Percentiles rank a stretch among this genome's conserved stretches.
Evolutionary conservation across 2,888 invertebrate species (phyloP).

Genomic region (Tortricodes alternella): DNA sequence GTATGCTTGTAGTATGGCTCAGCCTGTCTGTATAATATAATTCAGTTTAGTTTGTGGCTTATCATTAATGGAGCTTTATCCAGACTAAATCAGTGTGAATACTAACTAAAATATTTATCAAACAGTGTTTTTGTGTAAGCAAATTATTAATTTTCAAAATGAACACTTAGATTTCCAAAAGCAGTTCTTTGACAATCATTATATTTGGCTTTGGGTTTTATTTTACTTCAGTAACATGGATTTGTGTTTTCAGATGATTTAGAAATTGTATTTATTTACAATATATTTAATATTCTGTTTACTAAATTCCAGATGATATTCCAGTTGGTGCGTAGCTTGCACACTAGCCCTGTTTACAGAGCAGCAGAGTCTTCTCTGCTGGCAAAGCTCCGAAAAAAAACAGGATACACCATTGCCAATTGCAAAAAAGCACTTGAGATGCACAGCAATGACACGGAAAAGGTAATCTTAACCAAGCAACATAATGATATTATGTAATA

Average conservation of each 20-base stretch:
- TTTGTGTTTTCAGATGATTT: too few species aligned
- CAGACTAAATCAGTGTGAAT: neutral
- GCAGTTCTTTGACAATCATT: neutral
- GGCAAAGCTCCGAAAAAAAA: conserved; percentile 94
- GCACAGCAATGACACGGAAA: conserved; percentile 92
- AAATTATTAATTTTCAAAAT: neutral
- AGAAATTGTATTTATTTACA: neutral
- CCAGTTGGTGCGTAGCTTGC: conserved; percentile 82
- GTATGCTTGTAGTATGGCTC: neutral
- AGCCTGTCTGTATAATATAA: too few species aligned
- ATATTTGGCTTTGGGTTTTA: neutral
- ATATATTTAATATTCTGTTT: conserved; percentile 8
- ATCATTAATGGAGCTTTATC: too few species aligned
- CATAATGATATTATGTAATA: neutral
- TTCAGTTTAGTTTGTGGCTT: too few species aligned
- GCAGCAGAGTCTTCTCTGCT: conserved; percentile 88
- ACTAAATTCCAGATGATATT: conserved; percentile 82
- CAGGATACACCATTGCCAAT: conserved; percentile 97
- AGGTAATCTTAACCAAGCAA: conserved; percentile 83
- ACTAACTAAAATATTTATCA: too few species aligned
- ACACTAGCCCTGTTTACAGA: conserved; percentile 79
- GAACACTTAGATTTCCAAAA: neutral
- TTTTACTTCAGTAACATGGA: too few species aligned
- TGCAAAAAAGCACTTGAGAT: conserved; percentile 97
- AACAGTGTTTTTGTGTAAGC: neutral